phyloP scores from a whole-genome alignment of 2,888 invertebrate genomes.

The Neocrepidodera transversa region DNA sequence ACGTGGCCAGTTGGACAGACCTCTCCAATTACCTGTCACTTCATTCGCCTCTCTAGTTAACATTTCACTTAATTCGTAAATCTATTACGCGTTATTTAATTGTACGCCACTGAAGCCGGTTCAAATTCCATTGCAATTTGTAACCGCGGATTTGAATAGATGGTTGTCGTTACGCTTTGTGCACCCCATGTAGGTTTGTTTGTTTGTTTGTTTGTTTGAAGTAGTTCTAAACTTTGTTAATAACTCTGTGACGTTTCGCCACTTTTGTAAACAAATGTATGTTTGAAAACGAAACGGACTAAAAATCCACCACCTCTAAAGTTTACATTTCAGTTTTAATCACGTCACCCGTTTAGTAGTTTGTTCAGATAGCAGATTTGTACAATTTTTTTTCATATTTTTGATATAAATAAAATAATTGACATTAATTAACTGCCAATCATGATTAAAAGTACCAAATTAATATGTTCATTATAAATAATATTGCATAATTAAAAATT shows the following conservation, averaged over 20 bases:
- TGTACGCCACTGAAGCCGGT: constrained; percentile 2
- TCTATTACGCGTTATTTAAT: neutral
- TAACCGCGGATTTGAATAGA: constrained; percentile 25
- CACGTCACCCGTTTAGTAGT: neutral
- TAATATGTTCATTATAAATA: too few species aligned
- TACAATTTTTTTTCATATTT: too few species aligned
- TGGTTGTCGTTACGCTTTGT: constrained; percentile 25
- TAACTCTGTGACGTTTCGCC: constrained; percentile 26
- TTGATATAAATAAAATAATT: too few species aligned
- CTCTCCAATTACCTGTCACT: too few species aligned
- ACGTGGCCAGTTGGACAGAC: too few species aligned
- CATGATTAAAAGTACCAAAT: too few species aligned
- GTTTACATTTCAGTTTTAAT: constrained; percentile 21
- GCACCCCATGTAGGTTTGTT: constrained; percentile 17
- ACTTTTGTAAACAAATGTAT: constrained; percentile 29
- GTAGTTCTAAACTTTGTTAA: constrained; percentile 32
- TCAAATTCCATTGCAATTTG: constrained; percentile 18
- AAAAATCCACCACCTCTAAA: constrained; percentile 22
- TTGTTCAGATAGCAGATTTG: too few species aligned
- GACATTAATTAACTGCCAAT: too few species aligned
- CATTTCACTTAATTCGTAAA: too few species aligned
- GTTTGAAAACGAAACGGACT: constrained; percentile 23
- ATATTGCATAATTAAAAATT: too few species aligned
- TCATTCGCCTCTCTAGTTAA: too few species aligned
- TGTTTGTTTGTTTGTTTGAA: constrained; percentile 23